Evolutionary conservation across 1,140 invertebrate species (phyloP), one percentile per base, ranked within the genome.

Genomic region (Bombus terrestris): DNA sequence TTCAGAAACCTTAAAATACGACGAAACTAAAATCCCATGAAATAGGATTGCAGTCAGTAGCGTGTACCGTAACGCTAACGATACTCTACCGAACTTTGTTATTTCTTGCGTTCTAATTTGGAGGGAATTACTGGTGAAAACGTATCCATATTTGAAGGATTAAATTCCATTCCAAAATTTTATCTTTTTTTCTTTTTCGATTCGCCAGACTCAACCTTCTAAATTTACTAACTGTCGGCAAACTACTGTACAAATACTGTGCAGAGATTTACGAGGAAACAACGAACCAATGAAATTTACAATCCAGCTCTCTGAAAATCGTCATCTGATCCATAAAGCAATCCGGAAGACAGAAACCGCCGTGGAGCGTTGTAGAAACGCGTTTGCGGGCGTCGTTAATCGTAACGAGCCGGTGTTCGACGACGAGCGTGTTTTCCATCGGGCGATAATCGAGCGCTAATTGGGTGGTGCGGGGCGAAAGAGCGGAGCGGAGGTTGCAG

Each of bases 361-460:
- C 35, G 74, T 6, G 3, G 10, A 10, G 25, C 37, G 59, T 39
- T 12, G 74, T 76, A 8, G 57, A 77, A 41, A 77, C 37, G 18
- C 18, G 72, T 12, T 25, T 25, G n/a, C n/a, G 22, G 37, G 35
- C 35, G 35, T 64, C 28, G 37, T 77, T 41, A 80, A 80, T 69
- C 32, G 78, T 25, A 69, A 77, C 75, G 64, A 66, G 15, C 28
- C 22, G 39, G 13, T 25, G 75, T 47, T 83, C 72, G 73, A 47
- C 81, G 71, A 41, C 37, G 8, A n/a, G 37, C 18, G 35, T 88
- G 72, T 88, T 88, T 85, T 76, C 68, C 87, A 25, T 78, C 59
- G 41, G 41, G 32, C 57, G 89, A 90, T 87, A 87, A 89, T 90
- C 88, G 78, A 62, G 43, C 69, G 86, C 66, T 90, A 89, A 90